Evolutionary conservation across 2,797 vertebrate genomes (phyloP).

Genomic region (Antennarius maculatus): DNA sequence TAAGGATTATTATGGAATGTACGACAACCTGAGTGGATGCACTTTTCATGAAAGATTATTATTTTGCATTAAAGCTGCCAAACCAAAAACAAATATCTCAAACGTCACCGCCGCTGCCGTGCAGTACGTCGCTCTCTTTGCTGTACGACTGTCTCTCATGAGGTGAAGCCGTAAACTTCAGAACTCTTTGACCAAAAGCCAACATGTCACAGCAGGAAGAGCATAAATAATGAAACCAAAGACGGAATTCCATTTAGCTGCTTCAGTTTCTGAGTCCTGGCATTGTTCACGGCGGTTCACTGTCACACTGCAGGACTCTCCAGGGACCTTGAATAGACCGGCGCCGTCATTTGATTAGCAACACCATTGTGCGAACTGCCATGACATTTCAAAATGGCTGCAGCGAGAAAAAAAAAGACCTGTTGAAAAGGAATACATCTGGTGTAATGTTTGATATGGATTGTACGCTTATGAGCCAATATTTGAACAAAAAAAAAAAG

Average conservation of each 20-base stretch:
- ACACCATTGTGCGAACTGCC: background rate
- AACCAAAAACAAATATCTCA: background rate
- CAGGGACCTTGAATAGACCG: background rate
- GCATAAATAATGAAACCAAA: background rate
- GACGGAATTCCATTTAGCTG: background rate
- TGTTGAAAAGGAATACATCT: background rate
- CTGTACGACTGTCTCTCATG: background rate
- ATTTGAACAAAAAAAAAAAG: too few relatives aligned
- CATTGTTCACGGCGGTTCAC: background rate
- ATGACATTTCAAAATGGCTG: background rate
- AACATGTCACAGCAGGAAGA: background rate
- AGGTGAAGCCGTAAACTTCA: background rate
- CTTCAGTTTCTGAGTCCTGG: background rate
- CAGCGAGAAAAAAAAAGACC: background rate
- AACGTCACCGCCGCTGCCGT: too few relatives aligned
- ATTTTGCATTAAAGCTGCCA: too few relatives aligned
- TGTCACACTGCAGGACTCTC: background rate
- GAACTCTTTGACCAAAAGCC: background rate
- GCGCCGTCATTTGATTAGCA: background rate
- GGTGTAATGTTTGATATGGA: background rate
- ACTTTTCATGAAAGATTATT: too few relatives aligned
- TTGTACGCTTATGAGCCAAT: background rate
- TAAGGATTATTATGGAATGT: background rate
- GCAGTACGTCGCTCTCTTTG: background rate
- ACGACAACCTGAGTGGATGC: too few relatives aligned